phyloP scores from a whole-genome alignment of 2,888 invertebrate species.

The Poecilobothrus nobilitatus region DNA sequence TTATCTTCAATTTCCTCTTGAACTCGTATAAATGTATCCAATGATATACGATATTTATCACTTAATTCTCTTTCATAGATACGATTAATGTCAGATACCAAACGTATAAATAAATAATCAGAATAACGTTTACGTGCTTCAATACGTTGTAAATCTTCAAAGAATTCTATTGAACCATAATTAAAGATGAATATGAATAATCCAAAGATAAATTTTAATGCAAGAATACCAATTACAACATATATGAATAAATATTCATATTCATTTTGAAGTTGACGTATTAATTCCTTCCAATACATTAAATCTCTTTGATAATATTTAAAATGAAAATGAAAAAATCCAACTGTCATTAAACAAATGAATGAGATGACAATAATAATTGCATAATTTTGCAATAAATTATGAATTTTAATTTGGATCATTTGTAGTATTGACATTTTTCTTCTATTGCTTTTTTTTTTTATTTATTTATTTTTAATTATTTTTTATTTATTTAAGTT shows the following conservation, averaged over 20 bases:
- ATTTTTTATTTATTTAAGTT: too few species aligned
- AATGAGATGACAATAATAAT: too few species aligned
- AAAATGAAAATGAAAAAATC: slow-evolving; percentile 7
- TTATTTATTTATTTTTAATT: too few species aligned
- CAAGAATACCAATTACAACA: too few species aligned
- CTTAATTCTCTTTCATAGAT: slow-evolving; percentile 32
- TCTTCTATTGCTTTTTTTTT: too few species aligned
- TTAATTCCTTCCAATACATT: not conserved
- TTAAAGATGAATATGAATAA: too few species aligned
- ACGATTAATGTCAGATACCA: slow-evolving; percentile 34
- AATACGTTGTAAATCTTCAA: slow-evolving; percentile 28
- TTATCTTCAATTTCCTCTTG: slow-evolving; percentile 36
- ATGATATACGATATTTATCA: slow-evolving; percentile 24
- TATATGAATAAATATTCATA: too few species aligned
- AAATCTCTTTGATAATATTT: not conserved
- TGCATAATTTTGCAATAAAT: too few species aligned
- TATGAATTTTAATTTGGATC: too few species aligned
- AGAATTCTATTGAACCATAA: slow-evolving; percentile 24
- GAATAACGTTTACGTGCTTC: slow-evolving; percentile 40
- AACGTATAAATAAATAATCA: slow-evolving; percentile 35
- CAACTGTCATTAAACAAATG: not conserved
- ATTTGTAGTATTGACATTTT: too few species aligned
- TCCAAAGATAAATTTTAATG: too few species aligned
- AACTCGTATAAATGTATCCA: slow-evolving; percentile 31
- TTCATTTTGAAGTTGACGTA: too few species aligned